Evolutionary conservation across 2,113 vertebrate species (phyloP).

Genomic region (Amphiprion ocellaris): DNA sequence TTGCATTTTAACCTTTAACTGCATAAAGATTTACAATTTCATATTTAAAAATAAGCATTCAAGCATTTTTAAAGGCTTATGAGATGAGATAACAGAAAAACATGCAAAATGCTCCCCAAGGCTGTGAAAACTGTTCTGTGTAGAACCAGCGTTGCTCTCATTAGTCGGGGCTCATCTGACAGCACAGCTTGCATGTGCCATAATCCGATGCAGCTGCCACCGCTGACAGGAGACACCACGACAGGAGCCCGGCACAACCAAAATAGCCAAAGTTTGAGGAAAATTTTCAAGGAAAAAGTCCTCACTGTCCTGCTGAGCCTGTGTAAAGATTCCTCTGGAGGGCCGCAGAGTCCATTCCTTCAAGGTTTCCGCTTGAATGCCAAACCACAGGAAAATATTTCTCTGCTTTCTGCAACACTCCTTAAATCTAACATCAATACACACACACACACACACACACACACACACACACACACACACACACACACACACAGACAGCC

Average conservation of each 20-base stretch:
- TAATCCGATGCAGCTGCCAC: slow-evolving; percentile 78
- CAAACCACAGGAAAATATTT: slow-evolving; percentile 10
- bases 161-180: slow-evolving; percentile 70
- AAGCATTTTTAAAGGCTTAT: background rate
- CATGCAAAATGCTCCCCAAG: slow-evolving; percentile 22
- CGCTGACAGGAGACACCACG: slow-evolving; percentile 55
- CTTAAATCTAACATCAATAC: slow-evolving; percentile 34
- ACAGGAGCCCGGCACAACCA: slow-evolving; percentile 58
- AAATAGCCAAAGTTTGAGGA: slow-evolving; percentile 55
- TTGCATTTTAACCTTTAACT: background rate
- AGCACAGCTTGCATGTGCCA: slow-evolving; percentile 73
- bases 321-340: slow-evolving; percentile 31
- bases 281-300: slow-evolving; percentile 26
- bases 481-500: background rate
- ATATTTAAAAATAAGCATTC: background rate
- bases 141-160: slow-evolving; percentile 58
- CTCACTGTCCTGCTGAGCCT: slow-evolving; percentile 35
- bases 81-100: slow-evolving; percentile 18
- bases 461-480: background rate
- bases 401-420: slow-evolving; percentile 10
- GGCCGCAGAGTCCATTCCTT: slow-evolving; percentile 19
- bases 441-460: background rate
- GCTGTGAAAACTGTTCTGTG: slow-evolving; percentile 49
- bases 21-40: background rate
- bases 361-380: slow-evolving; percentile 23